A percentile compares a stretch with the other conserved stretches of the same genome.
These are phyloP conservation scores for Presbytis comata DNA, from an alignment of 2,797 vertebrate species.

Conservation along the genomic window DNA sequence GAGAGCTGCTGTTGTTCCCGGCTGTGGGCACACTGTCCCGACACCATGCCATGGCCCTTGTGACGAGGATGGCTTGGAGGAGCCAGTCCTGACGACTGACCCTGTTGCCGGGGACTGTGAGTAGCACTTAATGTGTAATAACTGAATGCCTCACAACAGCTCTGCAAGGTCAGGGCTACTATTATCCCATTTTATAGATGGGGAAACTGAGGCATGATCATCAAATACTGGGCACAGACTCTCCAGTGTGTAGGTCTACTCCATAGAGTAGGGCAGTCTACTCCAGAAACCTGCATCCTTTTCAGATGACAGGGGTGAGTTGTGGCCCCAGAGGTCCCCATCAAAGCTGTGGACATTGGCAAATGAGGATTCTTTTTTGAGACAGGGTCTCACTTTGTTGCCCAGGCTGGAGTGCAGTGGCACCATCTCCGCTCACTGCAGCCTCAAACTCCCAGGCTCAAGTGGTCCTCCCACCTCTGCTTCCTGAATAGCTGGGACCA, in stretches of 20 bases:
- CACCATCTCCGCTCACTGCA: too few species aligned
- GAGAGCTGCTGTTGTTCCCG: too few species aligned
- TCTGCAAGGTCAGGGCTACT: not conserved
- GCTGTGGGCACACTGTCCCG: not conserved
- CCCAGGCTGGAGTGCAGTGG: too few species aligned
- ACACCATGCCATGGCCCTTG: accelerated
- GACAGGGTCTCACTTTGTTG: too few species aligned
- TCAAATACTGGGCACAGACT: not conserved
- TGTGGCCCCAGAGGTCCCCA: not conserved
- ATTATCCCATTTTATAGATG: not conserved
- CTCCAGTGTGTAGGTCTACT: not conserved
- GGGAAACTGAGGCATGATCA: not conserved
- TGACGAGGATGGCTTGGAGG: not conserved
- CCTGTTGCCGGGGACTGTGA: too few species aligned
- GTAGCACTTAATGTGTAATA: not conserved
- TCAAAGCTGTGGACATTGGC: not conserved
- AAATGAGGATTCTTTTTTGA: not conserved
- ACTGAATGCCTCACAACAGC: not conserved
- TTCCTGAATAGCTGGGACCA: too few species aligned
- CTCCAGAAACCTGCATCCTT: not conserved
- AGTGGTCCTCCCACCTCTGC: too few species aligned
- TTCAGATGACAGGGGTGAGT: not conserved
- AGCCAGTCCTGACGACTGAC: not conserved
- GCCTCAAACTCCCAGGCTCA: too few species aligned
- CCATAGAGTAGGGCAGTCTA: too few species aligned